These are phyloP conservation scores for Ciconia nigra DNA, from an alignment of 2,797 vertebrate species.

Conservation along the genomic window DNA sequence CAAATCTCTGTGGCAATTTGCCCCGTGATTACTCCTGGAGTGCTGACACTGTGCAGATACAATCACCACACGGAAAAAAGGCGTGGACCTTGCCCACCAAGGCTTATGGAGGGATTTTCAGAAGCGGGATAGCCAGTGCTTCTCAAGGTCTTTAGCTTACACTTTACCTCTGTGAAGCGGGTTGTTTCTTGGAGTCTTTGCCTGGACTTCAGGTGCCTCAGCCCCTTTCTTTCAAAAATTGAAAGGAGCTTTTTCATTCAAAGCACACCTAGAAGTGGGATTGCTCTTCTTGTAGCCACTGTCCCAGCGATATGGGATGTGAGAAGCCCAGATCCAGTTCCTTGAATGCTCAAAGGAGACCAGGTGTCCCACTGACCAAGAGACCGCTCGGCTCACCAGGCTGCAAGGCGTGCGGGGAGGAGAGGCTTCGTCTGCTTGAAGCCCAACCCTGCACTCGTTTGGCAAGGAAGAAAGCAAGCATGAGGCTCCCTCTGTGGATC, in stretches of 20 bases:
- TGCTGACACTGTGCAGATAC: background rate
- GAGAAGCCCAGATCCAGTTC: background rate
- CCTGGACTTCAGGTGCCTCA: background rate
- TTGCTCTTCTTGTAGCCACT: background rate
- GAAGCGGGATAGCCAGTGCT: background rate
- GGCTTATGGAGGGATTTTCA: background rate
- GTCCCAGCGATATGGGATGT: background rate
- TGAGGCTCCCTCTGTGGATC: background rate
- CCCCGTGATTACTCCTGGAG: background rate
- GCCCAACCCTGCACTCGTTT: background rate
- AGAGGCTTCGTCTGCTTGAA: background rate
- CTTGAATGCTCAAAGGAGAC: background rate
- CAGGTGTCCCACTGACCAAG: background rate
- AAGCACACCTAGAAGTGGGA: background rate
- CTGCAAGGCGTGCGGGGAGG: background rate
- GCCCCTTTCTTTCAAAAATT: background rate
- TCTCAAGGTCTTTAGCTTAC: background rate
- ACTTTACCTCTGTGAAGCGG: background rate
- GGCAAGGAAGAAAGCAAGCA: background rate
- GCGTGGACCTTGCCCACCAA: background rate
- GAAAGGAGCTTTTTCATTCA: background rate
- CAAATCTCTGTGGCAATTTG: slow-evolving; percentile 7
- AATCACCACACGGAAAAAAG: background rate
- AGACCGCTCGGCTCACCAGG: background rate
- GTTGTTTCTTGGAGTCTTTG: background rate